Evolutionary conservation across 2,888 invertebrate species (phyloP), one percentile per base, ranked within the genome.

Genomic region (Galerucella calmariensis): DNA sequence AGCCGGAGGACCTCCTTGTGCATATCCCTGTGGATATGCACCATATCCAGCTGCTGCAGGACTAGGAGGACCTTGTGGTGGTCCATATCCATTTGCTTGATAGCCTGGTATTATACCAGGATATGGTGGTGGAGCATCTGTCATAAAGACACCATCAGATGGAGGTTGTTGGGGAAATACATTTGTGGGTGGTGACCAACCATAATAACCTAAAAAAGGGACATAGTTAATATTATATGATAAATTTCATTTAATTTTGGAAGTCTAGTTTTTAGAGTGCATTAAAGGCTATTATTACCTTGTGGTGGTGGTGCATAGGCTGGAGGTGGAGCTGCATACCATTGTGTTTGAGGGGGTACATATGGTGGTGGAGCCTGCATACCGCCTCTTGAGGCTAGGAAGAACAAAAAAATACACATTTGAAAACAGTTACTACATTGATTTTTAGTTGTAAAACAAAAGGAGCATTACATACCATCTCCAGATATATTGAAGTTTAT

Each of bases 51-150:
- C 79, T 12, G 77, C 78, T 27, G 82, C 83, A 68, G 84, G 84
- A 44, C 82, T 83, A 69, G 84, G 84, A 0, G 65, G 71, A 46
- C 65, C 72, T 72, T 83, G 83, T 68, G 84, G 85, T 14, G 84
- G 85, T 48, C 84, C 85, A 72, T 80, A 81, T 16, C 86, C 85
- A 72, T 79, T 82, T n/a, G 82, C 58, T 59, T 82, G 82, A 63
- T 82, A 83, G 6, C 81, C 81, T 12, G 82, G 89, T 72, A 90
- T 92, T 79, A 98, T 93, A 74, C 98, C 98, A 16, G 97, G 97
- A 88, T 98, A 98, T 2, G 98, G 98, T 65, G 97, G 97, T 41
- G 98, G 97, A 86, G 92, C 94, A 86, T 95, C 94, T 63, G 94
- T 94, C 90, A 96, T 95, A 87, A 92, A 98, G 41, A 98, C 97